Evolutionary conservation across 2,113 vertebrate species (phyloP), one percentile per base, ranked within the genome.

Genomic region (Campylomormyrus tamandua): DNA sequence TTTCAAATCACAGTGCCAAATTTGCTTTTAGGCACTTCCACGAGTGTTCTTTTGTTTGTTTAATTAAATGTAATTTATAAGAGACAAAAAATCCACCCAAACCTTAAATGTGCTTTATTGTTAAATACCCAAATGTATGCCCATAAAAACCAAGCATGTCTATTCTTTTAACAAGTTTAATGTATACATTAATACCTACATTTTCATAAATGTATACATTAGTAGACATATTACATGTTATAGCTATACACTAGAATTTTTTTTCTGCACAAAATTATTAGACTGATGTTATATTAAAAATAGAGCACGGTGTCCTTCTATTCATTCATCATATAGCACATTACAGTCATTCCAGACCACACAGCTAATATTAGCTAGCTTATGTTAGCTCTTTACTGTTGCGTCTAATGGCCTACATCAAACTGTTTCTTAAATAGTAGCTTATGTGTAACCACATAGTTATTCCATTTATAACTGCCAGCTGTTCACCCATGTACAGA

Each of bases 1-100:
- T 94, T 94, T 94, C 93, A 93, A 96, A 94, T 92, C 93, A 94
- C 91, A 90, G 93, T 94, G 95, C 94, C 95, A 97, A 96, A 94
- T 96, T 94, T 95, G 94, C 95, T 96, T 96, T 97, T 96, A 96
- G 94, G 92, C 91, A 94, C 92, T 86, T 87, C 89, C 88, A 87
- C 62, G 87, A 62, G 50, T 48, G 77, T 48, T 58, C 89, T 53
- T 77, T 52, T 83, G 88, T 88, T 89, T 91, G 91, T 92, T 91
- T 88, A 90, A 91, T 88, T 88, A 91, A 77, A 90, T 85, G 27
- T 90, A 49, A 70, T 89, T 91, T 90, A 88, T 49, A 45, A 58
- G 83, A 31, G 5, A 42, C 50, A 87, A 87, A 90, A 90, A 90
- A 85, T 62, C 87, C 88, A 49, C 6, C 91, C 87, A 90, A 62